Percentiles rank a stretch among this genome's conserved stretches.
Conservation (phyloP, 30 jellyfish, hydroid and myxozoan species). For the Cassiopea xamachana region DNA sequence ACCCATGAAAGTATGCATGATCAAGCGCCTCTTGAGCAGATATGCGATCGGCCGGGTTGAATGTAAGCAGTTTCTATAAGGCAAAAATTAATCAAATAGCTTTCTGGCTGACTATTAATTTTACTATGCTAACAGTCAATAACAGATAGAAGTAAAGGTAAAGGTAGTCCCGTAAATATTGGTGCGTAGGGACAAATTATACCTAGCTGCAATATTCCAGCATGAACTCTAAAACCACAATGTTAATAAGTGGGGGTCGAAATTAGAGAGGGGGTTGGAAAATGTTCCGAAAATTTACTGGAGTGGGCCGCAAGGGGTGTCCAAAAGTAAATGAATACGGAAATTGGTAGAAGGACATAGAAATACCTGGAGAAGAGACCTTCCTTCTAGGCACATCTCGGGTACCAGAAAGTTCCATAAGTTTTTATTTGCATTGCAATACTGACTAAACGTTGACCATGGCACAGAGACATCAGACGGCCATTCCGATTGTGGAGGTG, state of each 20-base stretch:
- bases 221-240: too few relatives aligned
- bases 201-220: too few relatives aligned
- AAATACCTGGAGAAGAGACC: conserved; percentile 73
- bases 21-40: conserved; percentile 80
- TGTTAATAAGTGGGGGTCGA: too few relatives aligned
- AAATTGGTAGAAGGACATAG: background rate
- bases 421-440: conserved; percentile 58
- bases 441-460: conserved; percentile 72
- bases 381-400: conserved; percentile 82
- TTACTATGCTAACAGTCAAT: too few relatives aligned
- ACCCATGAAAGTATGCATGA: conserved; percentile 74
- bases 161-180: too few relatives aligned
- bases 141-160: too few relatives aligned
- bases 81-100: background rate
- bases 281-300: background rate
- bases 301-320: too few relatives aligned
- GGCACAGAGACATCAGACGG: conserved; percentile 90
- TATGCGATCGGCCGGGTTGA: conserved; percentile 77
- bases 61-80: conserved; percentile 78
- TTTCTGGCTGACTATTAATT: too few relatives aligned
- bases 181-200: too few relatives aligned
- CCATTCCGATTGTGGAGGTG: conserved; percentile 92
- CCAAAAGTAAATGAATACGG: background rate
- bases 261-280: background rate
- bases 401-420: conserved; percentile 72